Percentiles rank a stretch among this genome's conserved stretches.
Conservation (phyloP, 2,113 vertebrate species). For the Cottus gobio region DNA sequence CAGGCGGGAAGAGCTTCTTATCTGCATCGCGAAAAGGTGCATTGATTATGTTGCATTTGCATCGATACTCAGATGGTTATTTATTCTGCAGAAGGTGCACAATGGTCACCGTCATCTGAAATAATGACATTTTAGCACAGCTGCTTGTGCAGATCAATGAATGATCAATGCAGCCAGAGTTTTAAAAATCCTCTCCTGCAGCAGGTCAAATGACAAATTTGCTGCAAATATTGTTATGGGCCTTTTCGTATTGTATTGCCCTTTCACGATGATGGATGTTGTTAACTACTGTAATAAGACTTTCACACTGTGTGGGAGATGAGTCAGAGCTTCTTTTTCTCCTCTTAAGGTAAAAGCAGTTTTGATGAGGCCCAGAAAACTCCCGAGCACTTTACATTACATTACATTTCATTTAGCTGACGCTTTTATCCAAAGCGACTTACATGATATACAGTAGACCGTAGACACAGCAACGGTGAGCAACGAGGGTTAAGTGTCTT, state of each 20-base stretch:
- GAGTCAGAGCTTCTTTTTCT: slow-evolving; percentile 12
- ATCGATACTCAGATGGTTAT: neutral
- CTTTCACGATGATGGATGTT: slow-evolving; percentile 73
- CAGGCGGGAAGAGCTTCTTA: slow-evolving; percentile 50
- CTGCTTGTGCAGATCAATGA: slow-evolving; percentile 55
- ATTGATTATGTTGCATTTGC: slow-evolving; percentile 22
- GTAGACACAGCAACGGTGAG: no score
- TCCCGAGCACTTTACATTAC: neutral
- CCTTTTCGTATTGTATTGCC: slow-evolving; percentile 70
- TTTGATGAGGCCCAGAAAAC: slow-evolving; percentile 19
- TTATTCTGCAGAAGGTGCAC: slow-evolving; percentile 18
- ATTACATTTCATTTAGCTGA: no score
- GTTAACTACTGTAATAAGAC: slow-evolving; percentile 47
- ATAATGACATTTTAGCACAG: slow-evolving; percentile 26
- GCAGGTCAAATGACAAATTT: slow-evolving; percentile 62
- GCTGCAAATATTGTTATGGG: slow-evolving; percentile 56
- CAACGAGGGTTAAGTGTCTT: no score
- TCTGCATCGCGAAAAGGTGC: slow-evolving; percentile 15
- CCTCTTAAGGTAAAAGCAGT: slow-evolving; percentile 25
- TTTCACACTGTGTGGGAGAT: slow-evolving; percentile 29
- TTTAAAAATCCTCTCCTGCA: slow-evolving; percentile 51
- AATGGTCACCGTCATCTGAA: neutral
- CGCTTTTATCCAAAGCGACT: no score
- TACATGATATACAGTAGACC: no score
- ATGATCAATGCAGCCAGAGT: slow-evolving; percentile 49